A percentile compares a stretch with the other conserved stretches of the same genome.
Conservation (phyloP, 2,888 invertebrate species). For the Drosophila dives region DNA sequence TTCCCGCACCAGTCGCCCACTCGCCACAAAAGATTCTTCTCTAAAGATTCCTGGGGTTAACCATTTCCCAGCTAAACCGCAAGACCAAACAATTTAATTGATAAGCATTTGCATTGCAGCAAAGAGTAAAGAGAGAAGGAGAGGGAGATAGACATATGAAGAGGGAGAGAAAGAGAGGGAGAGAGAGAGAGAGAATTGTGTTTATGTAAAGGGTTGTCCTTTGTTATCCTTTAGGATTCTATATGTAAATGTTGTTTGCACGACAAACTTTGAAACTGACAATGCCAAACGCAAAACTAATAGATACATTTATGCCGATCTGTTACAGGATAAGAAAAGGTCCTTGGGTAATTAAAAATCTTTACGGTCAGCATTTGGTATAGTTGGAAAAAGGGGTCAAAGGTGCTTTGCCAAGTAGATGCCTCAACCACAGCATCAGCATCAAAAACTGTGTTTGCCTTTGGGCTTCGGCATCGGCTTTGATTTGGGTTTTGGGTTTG, state of each 20-base stretch:
- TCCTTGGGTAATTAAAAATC: constrained; percentile 56
- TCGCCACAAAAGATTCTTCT: not conserved
- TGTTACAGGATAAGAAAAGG: constrained; percentile 38
- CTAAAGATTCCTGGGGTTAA: constrained; percentile 3
- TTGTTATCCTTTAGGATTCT: constrained; percentile 32
- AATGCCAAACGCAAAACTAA: constrained; percentile 70
- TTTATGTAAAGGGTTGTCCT: constrained; percentile 44
- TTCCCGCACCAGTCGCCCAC: constrained; percentile 10
- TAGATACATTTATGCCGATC: constrained; percentile 68
- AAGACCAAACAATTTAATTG: constrained; percentile 52
- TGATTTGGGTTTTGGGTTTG: constrained; percentile 6
- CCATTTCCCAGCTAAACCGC: constrained; percentile 30
- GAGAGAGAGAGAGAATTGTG: not conserved
- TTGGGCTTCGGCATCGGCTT: constrained; percentile 18
- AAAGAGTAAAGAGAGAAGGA: not conserved
- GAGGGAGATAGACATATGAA: not conserved
- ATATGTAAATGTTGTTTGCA: constrained; percentile 71
- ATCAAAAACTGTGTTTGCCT: constrained; percentile 8
- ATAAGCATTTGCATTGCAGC: constrained; percentile 47
- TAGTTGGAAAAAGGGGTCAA: constrained; percentile 35
- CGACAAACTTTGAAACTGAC: constrained; percentile 66
- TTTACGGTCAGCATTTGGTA: constrained; percentile 51
- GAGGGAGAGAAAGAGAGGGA: not conserved
- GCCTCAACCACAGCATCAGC: constrained; percentile 18
- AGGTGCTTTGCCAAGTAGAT: constrained; percentile 39